Evolutionary conservation across 2,888 invertebrate genomes (phyloP).

Genomic region (Polyploca ridens): DNA sequence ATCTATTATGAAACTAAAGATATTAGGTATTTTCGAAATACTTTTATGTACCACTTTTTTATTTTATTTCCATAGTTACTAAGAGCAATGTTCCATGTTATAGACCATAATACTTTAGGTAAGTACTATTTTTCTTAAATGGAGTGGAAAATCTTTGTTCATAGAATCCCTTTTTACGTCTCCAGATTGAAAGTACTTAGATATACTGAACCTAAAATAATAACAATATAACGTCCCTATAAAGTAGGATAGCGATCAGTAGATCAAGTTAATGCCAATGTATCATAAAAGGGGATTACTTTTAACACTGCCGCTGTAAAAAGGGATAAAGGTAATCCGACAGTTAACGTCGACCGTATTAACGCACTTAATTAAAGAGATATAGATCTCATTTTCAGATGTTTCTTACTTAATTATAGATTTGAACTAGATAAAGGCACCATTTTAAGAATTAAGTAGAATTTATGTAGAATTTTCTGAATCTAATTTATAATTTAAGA

Average conservation of each 20-base stretch:
- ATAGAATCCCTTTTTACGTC: too few species aligned
- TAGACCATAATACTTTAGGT: too few species aligned
- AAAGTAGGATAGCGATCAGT: slow-evolving; percentile 3
- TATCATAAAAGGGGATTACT: slow-evolving; percentile 15
- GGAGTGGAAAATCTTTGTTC: too few species aligned
- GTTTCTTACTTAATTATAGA: not conserved
- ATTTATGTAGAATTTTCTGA: too few species aligned
- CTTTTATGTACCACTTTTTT: too few species aligned
- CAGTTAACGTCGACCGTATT: slow-evolving; percentile 32
- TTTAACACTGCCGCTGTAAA: slow-evolving; percentile 31
- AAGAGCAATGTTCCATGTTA: too few species aligned
- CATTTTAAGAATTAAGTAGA: too few species aligned
- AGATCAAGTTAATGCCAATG: slow-evolving; percentile 10
- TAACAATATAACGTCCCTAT: slow-evolving; percentile 5
- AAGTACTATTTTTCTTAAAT: too few species aligned
- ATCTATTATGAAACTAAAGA: not conserved
- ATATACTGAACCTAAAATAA: not conserved
- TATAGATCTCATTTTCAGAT: slow-evolving; percentile 14
- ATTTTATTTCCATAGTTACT: too few species aligned
- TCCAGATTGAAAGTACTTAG: too few species aligned
- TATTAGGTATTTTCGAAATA: not conserved
- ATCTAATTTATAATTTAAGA: too few species aligned
- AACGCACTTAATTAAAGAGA: slow-evolving; percentile 45
- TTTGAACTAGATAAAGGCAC: not conserved
- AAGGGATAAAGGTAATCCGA: slow-evolving; percentile 44